Evolutionary conservation across 1,140 invertebrate genomes (phyloP), one percentile per base, ranked within the genome.

Genomic region (Oryctes rhinoceros): DNA sequence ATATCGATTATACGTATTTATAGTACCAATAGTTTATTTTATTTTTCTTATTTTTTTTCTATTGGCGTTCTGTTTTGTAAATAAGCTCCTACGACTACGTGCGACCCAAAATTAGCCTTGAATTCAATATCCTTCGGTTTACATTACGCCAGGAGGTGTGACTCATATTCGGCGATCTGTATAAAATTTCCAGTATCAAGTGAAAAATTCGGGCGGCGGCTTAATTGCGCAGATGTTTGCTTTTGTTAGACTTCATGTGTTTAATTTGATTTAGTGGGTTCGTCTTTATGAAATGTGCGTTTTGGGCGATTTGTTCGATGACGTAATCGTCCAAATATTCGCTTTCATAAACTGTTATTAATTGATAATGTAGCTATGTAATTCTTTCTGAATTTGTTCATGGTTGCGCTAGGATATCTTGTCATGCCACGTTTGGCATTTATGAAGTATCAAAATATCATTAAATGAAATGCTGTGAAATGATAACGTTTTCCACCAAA

Each of bases 181-280:
- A 18, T 59, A 59, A 59, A 59, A 59, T 59, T 59, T 59, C 53
- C 53, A 59, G 53, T 18, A 59, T 59, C 15, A n/a, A 18, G 53
- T 59, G 53, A 18, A 59, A 59, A 59, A 18, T n/a, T 59, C 5
- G 18, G 53, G 3, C 13, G 13, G 18, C 15, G n/a, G 39, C 39
- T 59, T 59, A 59, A 59, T 59, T 59, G 15, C 18, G 4, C 53
- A 59, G 53, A 59, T 59, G 53, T 59, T n/a, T 6, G 53, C 15
- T 59, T 59, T 59, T 59, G 39, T 59, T 59, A 59, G 18, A n/a
- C 18, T 59, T 59, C 18, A n/a, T 59, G 53, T 59, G 15, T 59
- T 59, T n/a, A 59, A 59, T 59, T 59, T 18, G 53, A 59, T 59
- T 59, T 59, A 44, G 39, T 44, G 53, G 6, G 53, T 59, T 59